Evolutionary conservation across 1,140 invertebrate species (phyloP).

Genomic region (Polypedilum vanderplanki): DNA sequence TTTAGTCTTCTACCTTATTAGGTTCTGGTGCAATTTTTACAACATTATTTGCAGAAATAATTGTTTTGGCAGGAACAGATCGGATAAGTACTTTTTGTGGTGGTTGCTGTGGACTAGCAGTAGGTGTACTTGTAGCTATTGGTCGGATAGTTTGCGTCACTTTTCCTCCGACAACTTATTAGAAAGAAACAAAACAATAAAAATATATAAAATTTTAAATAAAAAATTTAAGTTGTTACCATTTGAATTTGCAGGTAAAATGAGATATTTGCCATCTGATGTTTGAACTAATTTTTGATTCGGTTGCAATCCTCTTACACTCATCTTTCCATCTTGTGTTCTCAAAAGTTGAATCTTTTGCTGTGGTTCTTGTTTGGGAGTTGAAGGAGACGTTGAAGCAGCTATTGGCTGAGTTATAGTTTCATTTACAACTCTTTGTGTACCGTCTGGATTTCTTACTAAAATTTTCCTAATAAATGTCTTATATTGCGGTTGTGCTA

Average conservation of each 20-base stretch:
- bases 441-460: conserved; percentile 72
- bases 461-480: conserved; percentile 51
- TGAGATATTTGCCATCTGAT: conserved; percentile 87
- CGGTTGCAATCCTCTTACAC: conserved; percentile 81
- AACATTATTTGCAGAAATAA: conserved; percentile 25
- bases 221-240: conserved; percentile 32
- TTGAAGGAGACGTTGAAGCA: conserved; percentile 37
- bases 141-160: not conserved
- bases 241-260: conserved; percentile 57
- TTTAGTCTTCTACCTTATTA: not conserved
- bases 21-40: conserved; percentile 15
- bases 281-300: conserved; percentile 91
- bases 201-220: not conserved
- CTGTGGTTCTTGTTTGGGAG: conserved; percentile 47
- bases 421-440: conserved; percentile 63
- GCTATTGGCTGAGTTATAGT: conserved; percentile 39
- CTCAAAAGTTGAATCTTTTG: conserved; percentile 87
- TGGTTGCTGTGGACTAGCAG: conserved; percentile 16
- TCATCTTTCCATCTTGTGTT: conserved; percentile 81
- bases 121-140: conserved; percentile 33
- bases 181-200: not conserved
- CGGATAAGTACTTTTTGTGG: conserved; percentile 37
- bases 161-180: conserved; percentile 25
- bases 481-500: conserved; percentile 32
- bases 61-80: conserved; percentile 32